Evolutionary conservation across 2,797 vertebrate species (phyloP).

Genomic region (Odontamblyopus lacepedii): DNA sequence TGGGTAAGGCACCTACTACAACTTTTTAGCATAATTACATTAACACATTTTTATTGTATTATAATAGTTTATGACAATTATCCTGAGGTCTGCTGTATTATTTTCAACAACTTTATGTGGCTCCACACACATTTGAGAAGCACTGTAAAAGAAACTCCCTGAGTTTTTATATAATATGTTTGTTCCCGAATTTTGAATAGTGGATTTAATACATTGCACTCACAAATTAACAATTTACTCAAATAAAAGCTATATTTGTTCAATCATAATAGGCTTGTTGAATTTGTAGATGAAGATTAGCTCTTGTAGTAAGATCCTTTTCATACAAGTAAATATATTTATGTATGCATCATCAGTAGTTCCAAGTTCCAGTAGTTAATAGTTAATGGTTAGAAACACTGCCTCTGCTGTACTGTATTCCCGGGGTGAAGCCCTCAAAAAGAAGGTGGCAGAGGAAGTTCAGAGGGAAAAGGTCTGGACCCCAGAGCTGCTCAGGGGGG

Average conservation of each 20-base stretch:
- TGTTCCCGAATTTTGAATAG: neutral
- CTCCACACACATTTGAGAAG: neutral
- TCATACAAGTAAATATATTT: neutral
- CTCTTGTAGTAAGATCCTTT: no score
- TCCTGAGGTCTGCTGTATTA: neutral
- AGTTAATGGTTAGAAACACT: slow-evolving; percentile 23
- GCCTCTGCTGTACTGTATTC: slow-evolving; percentile 27
- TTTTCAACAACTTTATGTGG: neutral
- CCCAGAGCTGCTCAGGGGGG: slow-evolving; percentile 31
- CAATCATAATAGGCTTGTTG: neutral
- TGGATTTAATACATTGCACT: neutral
- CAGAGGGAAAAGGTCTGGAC: slow-evolving; percentile 42
- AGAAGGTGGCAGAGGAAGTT: slow-evolving; percentile 64
- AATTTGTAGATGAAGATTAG: neutral
- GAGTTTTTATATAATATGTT: neutral
- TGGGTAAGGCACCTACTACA: neutral
- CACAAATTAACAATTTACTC: neutral
- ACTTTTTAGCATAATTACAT: neutral
- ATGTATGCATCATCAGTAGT: neutral
- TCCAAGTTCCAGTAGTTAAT: neutral
- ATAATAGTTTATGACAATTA: neutral
- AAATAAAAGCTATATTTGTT: neutral
- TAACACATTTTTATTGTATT: neutral
- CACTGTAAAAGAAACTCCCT: neutral
- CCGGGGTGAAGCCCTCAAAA: slow-evolving; percentile 38